phyloP scores from a whole-genome alignment of 2,888 invertebrate genomes.

The Ectemnius continuus region DNA sequence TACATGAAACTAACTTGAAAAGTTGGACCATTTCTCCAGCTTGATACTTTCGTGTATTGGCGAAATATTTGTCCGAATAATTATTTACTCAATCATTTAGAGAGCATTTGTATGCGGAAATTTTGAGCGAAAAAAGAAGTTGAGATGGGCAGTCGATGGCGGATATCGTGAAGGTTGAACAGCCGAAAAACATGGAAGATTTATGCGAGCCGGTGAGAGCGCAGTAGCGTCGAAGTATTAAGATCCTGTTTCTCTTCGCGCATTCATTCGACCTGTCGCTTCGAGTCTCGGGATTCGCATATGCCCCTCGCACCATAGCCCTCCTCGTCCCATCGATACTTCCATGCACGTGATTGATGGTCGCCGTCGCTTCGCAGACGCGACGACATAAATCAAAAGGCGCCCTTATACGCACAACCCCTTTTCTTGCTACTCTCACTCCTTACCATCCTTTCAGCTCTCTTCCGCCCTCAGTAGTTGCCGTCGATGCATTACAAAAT shows the following conservation, averaged over 20 bases:
- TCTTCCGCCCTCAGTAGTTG: constrained; percentile 19
- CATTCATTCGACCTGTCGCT: constrained; percentile 52
- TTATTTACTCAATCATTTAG: too few relatives aligned
- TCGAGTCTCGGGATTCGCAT: constrained; percentile 42
- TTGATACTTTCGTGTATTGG: too few relatives aligned
- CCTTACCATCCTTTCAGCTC: background rate
- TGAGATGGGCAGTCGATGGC: too few relatives aligned
- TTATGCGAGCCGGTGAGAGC: background rate
- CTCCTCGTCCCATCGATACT: constrained; percentile 31
- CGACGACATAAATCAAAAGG: constrained; percentile 69
- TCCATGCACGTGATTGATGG: constrained; percentile 66
- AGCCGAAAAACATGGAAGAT: background rate
- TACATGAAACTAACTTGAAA: background rate
- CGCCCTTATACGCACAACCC: constrained; percentile 42
- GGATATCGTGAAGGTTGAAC: too few relatives aligned
- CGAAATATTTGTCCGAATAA: too few relatives aligned
- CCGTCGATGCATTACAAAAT: constrained; percentile 53
- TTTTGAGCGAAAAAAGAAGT: too few relatives aligned
- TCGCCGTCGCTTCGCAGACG: constrained; percentile 62
- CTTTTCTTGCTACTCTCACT: constrained; percentile 43
- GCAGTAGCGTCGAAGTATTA: constrained; percentile 13
- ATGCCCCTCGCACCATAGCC: constrained; percentile 13
- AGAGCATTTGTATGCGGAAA: too few relatives aligned
- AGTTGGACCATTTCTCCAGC: too few relatives aligned
- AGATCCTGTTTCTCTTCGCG: constrained; percentile 30